Evolutionary conservation across 2,113 vertebrate species (phyloP), one percentile per base, ranked within the genome.

Genomic region (Burhinus oedicnemus): DNA sequence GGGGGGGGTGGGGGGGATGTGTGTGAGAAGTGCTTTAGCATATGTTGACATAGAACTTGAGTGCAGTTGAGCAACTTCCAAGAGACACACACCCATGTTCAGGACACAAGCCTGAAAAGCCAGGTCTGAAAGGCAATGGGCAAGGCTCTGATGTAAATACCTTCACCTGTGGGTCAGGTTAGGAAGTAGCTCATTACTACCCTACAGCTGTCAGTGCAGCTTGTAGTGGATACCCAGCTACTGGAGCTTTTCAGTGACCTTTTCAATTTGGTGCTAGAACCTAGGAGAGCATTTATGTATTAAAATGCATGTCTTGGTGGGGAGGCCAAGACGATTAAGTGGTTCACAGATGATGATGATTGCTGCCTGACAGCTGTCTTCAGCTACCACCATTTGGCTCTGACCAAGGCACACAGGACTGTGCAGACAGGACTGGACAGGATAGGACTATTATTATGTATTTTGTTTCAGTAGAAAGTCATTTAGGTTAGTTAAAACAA

Each of bases 21-120:
- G 19, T 18, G 25, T 21, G 74, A 49, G 32, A 45, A 36, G 38
- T 25, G 44, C 49, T 75, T 62, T n/a, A 51, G 36, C 7, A 5
- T 8, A n/a, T 34, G 6, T 26, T 75, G 32, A 7, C 26, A 12
- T 22, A 51, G 68, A 49, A 74, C 26, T 49, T 34, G 47, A 34
- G 30, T 15, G n/a, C 17, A 5, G 7, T 74, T 36, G 52, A 84
- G n/a, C 45, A 40, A 45, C 45, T 79, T 66, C 66, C 60, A 51
- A 14, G 51, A 57, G 70, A 34, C 36, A 22, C 5, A 1, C 0
- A 1, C 64, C 22, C 2, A 1, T 15, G 17, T n/a, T 47, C 19
- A 7, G 65, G 29, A 27, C 6, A 18, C 20, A 12, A 77, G 38
- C 27, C 57, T 45, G 51, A 40, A 77, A 30, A 13, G 55, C 27